A percentile compares a stretch with the other conserved stretches of the same genome.
phyloP scores from a whole-genome alignment of 2,797 vertebrate genomes.

The Amniataba percoides region DNA sequence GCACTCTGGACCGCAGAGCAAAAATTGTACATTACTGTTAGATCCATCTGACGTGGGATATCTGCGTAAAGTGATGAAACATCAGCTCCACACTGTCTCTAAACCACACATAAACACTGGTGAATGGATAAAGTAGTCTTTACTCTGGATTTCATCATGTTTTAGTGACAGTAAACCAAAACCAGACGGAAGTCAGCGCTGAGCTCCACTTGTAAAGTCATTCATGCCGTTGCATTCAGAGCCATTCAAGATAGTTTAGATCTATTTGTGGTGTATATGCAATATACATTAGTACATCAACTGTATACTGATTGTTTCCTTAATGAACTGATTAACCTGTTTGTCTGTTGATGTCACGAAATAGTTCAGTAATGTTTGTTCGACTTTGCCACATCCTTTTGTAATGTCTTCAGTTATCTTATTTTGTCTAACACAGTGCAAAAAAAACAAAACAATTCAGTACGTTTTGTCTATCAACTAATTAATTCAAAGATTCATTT shows the following conservation, averaged over 20 bases:
- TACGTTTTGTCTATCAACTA: background rate
- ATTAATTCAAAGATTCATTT: background rate
- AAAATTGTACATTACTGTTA: background rate
- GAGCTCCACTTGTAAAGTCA: background rate
- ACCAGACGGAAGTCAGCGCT: background rate
- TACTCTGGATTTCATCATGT: background rate
- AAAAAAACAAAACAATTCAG: background rate
- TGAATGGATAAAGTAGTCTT: background rate
- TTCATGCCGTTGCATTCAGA: background rate
- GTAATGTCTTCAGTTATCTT: background rate
- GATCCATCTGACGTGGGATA: constrained; percentile 1
- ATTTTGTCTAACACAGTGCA: background rate
- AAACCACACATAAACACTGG: constrained; percentile 5
- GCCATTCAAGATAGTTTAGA: background rate
- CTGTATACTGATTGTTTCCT: background rate
- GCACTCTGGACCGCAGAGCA: constrained; percentile 30
- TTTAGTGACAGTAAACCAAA: constrained; percentile 3
- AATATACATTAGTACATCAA: background rate
- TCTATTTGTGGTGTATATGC: background rate
- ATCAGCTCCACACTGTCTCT: background rate
- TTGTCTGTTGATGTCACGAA: background rate
- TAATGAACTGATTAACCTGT: background rate
- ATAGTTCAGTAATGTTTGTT: background rate
- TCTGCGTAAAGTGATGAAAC: constrained; percentile 21
- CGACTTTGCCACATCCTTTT: background rate